Evolutionary conservation across 2,797 vertebrate species (phyloP).

Genomic region (Myotis myotis): DNA sequence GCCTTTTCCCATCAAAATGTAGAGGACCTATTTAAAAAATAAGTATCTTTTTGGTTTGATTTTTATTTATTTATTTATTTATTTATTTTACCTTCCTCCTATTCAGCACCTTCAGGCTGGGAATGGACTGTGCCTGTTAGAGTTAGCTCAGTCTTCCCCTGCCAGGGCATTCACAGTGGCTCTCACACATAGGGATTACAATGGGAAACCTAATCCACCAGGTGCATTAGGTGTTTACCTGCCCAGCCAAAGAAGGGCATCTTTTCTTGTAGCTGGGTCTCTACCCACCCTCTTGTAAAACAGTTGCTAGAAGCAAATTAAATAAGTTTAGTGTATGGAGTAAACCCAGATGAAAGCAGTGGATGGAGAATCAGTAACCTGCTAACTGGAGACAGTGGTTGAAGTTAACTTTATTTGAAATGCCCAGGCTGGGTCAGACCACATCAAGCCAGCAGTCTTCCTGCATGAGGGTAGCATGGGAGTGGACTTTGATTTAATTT

Average conservation of each 20-base stretch:
- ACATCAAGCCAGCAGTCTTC: slow-evolving; percentile 53
- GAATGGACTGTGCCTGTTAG: neutral
- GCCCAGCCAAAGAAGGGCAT: neutral
- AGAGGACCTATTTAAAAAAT: neutral
- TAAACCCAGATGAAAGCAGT: slow-evolving; percentile 70
- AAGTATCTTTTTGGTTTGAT: neutral
- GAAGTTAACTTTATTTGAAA: slow-evolving; percentile 70
- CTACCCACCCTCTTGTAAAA: slow-evolving; percentile 58
- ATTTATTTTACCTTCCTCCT: neutral
- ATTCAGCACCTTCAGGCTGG: neutral
- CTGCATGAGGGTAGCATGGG: neutral
- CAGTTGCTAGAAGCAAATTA: slow-evolving; percentile 56
- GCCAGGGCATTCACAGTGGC: neutral
- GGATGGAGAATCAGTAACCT: slow-evolving; percentile 58
- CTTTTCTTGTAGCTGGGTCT: slow-evolving; percentile 32
- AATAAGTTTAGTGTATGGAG: slow-evolving; percentile 14
- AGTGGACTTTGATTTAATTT: slow-evolving; percentile 64
- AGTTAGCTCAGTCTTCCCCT: neutral
- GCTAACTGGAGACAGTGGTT: slow-evolving; percentile 36
- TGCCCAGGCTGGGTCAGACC: slow-evolving; percentile 42
- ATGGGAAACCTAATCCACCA: neutral
- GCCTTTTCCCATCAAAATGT: neutral
- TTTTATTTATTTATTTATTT: no score
- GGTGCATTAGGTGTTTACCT: neutral
- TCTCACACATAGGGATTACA: neutral